Evolutionary conservation across 2,888 invertebrate genomes (phyloP).

Genomic region (Aphodius sticticus): DNA sequence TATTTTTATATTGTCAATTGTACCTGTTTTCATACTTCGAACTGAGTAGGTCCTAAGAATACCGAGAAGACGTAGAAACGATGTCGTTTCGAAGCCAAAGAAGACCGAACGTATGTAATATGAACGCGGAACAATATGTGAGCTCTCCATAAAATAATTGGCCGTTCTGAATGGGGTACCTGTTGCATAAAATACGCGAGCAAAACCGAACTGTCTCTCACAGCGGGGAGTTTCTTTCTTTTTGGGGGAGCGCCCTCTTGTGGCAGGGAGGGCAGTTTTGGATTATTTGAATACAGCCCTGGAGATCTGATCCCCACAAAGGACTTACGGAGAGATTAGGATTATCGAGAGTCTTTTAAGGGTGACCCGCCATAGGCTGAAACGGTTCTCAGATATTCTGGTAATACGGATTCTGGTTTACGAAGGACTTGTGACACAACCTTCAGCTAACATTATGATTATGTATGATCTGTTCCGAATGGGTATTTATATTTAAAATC

Average conservation of each 20-base stretch:
- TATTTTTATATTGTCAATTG: too few species aligned
- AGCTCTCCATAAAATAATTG: not conserved
- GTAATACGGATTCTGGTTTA: not conserved
- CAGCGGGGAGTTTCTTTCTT: constrained; percentile 5
- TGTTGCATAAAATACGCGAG: constrained; percentile 26
- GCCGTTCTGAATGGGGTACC: constrained; percentile 17
- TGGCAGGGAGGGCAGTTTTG: constrained; percentile 4
- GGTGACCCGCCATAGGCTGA: not conserved
- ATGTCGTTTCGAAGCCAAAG: too few species aligned
- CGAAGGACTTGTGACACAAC: not conserved
- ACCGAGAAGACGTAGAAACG: too few species aligned
- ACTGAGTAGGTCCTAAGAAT: too few species aligned
- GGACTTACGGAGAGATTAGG: constrained; percentile 14
- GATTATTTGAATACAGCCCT: constrained; percentile 24
- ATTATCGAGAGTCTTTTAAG: not conserved
- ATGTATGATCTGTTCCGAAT: not conserved
- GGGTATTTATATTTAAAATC: not conserved
- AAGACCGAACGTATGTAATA: too few species aligned
- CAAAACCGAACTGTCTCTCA: not conserved
- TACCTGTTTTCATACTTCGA: too few species aligned
- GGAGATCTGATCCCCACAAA: constrained; percentile 26
- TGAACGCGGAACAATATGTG: not conserved
- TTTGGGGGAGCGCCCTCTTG: not conserved
- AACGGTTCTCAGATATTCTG: not conserved
- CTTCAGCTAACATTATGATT: not conserved